Evolutionary conservation across 2,888 invertebrate species (phyloP).

Genomic region (Trichogramma dendrolimi): DNA sequence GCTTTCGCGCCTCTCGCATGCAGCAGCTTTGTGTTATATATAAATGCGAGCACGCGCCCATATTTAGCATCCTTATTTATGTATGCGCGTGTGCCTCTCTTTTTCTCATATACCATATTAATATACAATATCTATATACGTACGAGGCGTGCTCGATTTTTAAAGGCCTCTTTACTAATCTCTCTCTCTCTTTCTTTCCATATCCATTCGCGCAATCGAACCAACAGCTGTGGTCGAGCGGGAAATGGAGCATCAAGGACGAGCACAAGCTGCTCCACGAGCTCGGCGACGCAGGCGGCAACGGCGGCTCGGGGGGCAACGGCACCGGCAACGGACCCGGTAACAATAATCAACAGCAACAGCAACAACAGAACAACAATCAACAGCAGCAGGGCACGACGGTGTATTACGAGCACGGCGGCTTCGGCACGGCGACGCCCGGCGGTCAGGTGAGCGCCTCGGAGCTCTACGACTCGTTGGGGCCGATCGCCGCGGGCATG

Average conservation of each 20-base stretch:
- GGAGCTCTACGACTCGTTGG: constrained; percentile 66
- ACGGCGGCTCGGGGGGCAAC: constrained; percentile 47
- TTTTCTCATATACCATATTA: too few relatives aligned
- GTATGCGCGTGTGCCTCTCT: too few relatives aligned
- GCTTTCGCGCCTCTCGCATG: too few relatives aligned
- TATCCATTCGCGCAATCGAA: background rate
- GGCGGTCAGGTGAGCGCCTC: too few relatives aligned
- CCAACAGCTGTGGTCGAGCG: constrained; percentile 69
- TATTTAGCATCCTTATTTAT: too few relatives aligned
- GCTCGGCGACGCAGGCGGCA: constrained; percentile 62
- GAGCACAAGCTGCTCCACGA: constrained; percentile 84
- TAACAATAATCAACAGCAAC: constrained; percentile 55
- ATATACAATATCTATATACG: too few relatives aligned
- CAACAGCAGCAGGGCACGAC: constrained; percentile 53
- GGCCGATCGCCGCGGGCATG: constrained; percentile 68
- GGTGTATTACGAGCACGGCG: constrained; percentile 51
- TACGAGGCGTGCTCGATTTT: background rate
- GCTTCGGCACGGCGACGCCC: constrained; percentile 49
- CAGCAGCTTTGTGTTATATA: too few relatives aligned
- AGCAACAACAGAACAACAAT: constrained; percentile 46
- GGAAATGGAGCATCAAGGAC: constrained; percentile 86
- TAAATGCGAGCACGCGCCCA: too few relatives aligned
- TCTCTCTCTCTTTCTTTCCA: background rate
- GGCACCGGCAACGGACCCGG: constrained; percentile 54
- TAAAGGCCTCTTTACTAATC: background rate